These are phyloP conservation scores for Drosophila subquinaria DNA, from an alignment of 2,888 invertebrate genomes.

Conservation along the genomic window DNA sequence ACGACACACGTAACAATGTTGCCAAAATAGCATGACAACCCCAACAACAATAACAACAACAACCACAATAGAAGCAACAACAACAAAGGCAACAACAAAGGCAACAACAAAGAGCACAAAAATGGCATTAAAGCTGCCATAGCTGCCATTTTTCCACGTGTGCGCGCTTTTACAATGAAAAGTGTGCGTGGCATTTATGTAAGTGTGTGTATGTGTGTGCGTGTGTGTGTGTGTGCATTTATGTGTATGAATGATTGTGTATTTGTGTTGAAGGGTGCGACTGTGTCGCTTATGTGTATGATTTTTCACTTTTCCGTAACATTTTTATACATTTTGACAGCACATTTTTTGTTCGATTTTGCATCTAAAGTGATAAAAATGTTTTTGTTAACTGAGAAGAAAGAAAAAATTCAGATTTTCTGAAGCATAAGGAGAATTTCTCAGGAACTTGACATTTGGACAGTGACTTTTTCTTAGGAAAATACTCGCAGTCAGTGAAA, in stretches of 20 bases:
- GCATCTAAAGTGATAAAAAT: constrained; percentile 61
- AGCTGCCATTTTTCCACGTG: constrained; percentile 67
- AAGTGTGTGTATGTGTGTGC: constrained; percentile 17
- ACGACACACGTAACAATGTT: constrained; percentile 71
- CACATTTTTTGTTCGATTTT: constrained; percentile 62
- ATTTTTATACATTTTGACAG: constrained; percentile 71
- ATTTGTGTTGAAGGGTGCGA: constrained; percentile 28
- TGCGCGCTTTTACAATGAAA: constrained; percentile 74
- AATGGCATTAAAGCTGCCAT: constrained; percentile 66
- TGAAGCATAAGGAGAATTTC: constrained; percentile 2
- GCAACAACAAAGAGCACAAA: constrained; percentile 33
- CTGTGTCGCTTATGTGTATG: constrained; percentile 71
- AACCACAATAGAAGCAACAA: constrained; percentile 31
- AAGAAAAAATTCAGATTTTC: constrained; percentile 23
- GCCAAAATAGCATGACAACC: constrained; percentile 72
- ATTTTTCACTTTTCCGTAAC: constrained; percentile 76
- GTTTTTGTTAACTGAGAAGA: constrained; percentile 36
- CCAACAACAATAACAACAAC: constrained; percentile 42
- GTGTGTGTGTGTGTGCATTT: constrained; percentile 29
- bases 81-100: constrained; percentile 29
- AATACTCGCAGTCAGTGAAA: background rate
- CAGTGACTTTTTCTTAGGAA: background rate
- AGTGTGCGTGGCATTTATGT: constrained; percentile 49
- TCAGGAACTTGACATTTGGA: constrained; percentile 1
- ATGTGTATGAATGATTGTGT: constrained; percentile 50